Base-by-base conservation (phyloP, 2,797 vertebrate species). In the Oryzias dopingdopingensis region DNA sequence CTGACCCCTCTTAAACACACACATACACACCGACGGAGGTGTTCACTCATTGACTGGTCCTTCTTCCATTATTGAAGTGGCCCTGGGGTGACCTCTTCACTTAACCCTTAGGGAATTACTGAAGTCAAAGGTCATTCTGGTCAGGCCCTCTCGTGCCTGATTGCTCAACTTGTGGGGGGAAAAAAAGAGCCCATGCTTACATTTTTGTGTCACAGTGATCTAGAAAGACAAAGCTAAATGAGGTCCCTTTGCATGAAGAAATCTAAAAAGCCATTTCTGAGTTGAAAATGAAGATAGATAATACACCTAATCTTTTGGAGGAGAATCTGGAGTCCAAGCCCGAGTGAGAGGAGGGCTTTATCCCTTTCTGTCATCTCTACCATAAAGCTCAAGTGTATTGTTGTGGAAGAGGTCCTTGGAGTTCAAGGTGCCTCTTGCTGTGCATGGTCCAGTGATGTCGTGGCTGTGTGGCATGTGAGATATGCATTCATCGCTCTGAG, bases 381-480 rank as follows among this genome's bases (percentile, higher is more conserved):
- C 41, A 42, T 63, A 60, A 74, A 79, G 70, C 76, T 79, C 66
- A 64, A 76, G 79, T 80, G 74, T 70, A 16, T 56, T 84, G 81
- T 61, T 26, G 70, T 69, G 74, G 72, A 78, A 72, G 70, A 68
- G 80, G 72, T 62, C 63, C 69, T 65, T 74, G 61, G 72, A 80
- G 75, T 66, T 72, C 44, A 67, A 74, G 72, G 74, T 80, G 81
- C 80, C 82, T 74, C 79, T 79, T 74, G 86, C 80, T 77, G 80
- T 60, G 81, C 83, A 77, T 80, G 62, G 69, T 80, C 82, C 76
- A 81, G 63, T 40, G 52, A 78, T 86, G 82, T 57, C 60, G 72
- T 74, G 72, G 81, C 67, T 70, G 79, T 83, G 82, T 88, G 89
- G 87, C 84, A 88, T 89, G 82, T 82, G 72, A 88, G 83, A 85